Base-by-base conservation (phyloP, 1,140 invertebrate genomes). In the Anthonomus grandis region DNA sequence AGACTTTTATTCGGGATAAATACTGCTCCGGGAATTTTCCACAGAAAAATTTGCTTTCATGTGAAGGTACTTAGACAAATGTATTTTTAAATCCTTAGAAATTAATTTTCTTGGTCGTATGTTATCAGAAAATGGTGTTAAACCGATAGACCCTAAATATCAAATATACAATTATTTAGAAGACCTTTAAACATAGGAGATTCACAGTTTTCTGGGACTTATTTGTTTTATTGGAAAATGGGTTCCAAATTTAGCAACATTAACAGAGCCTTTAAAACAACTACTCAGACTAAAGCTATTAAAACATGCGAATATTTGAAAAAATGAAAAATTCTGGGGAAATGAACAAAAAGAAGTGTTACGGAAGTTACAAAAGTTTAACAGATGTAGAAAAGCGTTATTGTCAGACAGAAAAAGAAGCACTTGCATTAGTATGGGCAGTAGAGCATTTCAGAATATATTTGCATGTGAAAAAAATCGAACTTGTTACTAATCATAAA, bases 401-500 rank as follows among this genome's bases (percentile, higher is more conserved):
- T 41, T 72, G 67, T 1, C 68, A 75, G 55, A 74, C 70, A n/a
- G 75, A 78, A 55, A 69, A 72, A 50, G 75, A 78, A 63, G 57
- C 64, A 17, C 47, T 75, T 1, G 64, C 69, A 6, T 48, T 68
- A 38, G 69, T 73, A 8, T 73, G 70, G 69, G 59, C 64, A 22
- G 57, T 65, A 8, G 53, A 65, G 50, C 36, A 37, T 21, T 69
- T 68, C 12, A 60, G 67, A 10, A 34, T 55, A 37, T 65, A 65
- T 19, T 48, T 65, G 23, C 54, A 60, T 21, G 67, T 66, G 0
- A 56, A 62, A 15, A 34, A 68, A 37, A 72, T 72, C 48, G 64
- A 69, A 19, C 44, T 72, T 13, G 57, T 70, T 0, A 71, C 65
- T 0, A 69, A 74, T 37, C 67, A 72, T 48, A 71, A 71, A 54